Evolutionary conservation across 2,888 invertebrate species (phyloP).

Genomic region (Furcula furcula): DNA sequence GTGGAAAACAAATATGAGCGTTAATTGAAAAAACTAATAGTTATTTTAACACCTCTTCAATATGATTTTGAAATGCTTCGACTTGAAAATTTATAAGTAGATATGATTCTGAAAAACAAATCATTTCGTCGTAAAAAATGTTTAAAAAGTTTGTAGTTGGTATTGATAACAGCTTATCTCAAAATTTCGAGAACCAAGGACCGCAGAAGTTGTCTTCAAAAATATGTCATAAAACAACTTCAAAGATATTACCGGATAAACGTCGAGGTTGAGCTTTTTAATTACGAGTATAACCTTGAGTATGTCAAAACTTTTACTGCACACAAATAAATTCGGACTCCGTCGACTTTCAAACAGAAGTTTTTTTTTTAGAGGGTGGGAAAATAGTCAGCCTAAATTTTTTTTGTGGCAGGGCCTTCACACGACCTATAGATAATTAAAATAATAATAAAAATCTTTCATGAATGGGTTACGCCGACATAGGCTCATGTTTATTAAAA

Average conservation of each 20-base stretch:
- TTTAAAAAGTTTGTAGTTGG: no score
- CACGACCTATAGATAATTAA: slow-evolving; percentile 71
- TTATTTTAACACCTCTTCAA: no score
- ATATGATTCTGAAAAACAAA: no score
- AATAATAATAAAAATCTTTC: slow-evolving; percentile 61
- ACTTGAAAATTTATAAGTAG: no score
- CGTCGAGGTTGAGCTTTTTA: background rate
- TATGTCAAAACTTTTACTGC: background rate
- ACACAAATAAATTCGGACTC: background rate
- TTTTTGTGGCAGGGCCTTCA: slow-evolving; percentile 43
- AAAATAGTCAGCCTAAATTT: slow-evolving; percentile 12
- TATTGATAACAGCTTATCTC: no score
- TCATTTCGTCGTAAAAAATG: no score
- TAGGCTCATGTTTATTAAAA: slow-evolving; percentile 77
- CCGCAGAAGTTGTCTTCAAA: background rate
- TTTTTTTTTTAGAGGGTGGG: slow-evolving; percentile 23
- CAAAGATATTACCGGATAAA: background rate
- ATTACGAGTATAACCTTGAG: background rate
- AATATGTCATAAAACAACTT: background rate
- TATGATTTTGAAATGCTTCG: no score
- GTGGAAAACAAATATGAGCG: no score
- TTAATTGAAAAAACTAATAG: no score
- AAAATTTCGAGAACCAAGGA: no score
- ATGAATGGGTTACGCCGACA: slow-evolving; percentile 72
- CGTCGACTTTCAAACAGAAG: slow-evolving; percentile 19